A percentile compares a stretch with the other conserved stretches of the same genome.
These are phyloP conservation scores for Harpalus rubripes DNA, from an alignment of 2,888 invertebrate genomes.

Conservation along the genomic window DNA sequence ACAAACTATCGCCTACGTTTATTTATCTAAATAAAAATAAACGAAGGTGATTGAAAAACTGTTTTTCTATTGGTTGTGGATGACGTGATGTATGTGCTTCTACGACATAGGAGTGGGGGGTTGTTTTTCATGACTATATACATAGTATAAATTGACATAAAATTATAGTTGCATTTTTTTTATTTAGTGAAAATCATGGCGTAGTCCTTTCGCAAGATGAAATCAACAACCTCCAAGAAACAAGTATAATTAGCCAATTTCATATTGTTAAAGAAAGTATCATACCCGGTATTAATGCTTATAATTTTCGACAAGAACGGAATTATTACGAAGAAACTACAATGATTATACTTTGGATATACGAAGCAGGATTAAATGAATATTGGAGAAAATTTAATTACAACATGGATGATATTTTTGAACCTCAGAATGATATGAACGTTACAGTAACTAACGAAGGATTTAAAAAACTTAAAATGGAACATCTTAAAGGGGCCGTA, in stretches of 20 bases:
- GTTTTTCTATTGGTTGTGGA: too few relatives aligned
- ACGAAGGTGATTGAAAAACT: too few relatives aligned
- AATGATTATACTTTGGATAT: background rate
- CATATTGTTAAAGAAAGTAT: conserved; percentile 43
- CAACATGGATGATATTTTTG: conserved; percentile 5
- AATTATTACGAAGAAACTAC: conserved; percentile 41
- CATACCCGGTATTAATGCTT: conserved; percentile 12
- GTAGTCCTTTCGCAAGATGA: background rate
- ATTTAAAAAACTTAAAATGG: conserved; percentile 1
- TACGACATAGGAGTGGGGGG: too few relatives aligned
- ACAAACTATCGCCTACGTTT: too few relatives aligned
- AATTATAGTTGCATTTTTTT: background rate
- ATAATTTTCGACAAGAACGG: conserved; percentile 34
- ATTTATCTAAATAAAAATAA: too few relatives aligned
- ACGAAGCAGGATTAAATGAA: conserved; percentile 12
- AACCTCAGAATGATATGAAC: conserved; percentile 17
- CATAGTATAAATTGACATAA: too few relatives aligned
- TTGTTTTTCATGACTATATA: too few relatives aligned
- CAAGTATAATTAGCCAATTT: background rate
- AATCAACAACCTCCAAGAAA: background rate
- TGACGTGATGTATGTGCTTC: too few relatives aligned
- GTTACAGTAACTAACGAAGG: background rate
- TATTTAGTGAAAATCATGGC: conserved; percentile 26
- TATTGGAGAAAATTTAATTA: conserved; percentile 38
- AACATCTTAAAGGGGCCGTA: conserved; percentile 40